Conservation (phyloP, 2,888 invertebrate species). For the Catotricha subobsoleta region DNA sequence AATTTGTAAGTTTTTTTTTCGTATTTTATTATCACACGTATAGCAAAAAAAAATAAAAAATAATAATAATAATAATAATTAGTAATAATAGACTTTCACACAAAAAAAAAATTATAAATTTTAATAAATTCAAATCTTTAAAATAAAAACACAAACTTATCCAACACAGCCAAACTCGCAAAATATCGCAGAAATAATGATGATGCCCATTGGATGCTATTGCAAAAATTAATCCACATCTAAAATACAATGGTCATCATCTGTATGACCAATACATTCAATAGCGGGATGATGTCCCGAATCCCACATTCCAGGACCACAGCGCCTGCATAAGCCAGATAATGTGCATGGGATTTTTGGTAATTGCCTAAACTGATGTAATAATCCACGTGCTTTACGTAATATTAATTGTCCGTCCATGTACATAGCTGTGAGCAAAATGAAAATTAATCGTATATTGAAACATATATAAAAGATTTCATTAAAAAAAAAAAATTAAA, state of each 20-base stretch:
- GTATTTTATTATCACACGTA: no score
- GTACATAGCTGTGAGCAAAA: constrained; percentile 57
- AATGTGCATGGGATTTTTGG: constrained; percentile 78
- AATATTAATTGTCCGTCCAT: constrained; percentile 87
- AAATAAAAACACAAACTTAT: no score
- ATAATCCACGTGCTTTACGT: constrained; percentile 76
- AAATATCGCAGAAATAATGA: constrained; percentile 11
- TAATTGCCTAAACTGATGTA: constrained; percentile 78
- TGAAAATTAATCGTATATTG: no score
- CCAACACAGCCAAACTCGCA: no score
- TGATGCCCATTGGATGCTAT: constrained; percentile 20
- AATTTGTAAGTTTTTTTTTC: no score
- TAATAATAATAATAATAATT: no score
- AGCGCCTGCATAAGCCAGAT: constrained; percentile 69
- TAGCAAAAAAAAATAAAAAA: no score
- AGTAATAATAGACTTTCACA: no score
- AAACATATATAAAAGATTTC: no score
- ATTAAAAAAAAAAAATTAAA: no score
- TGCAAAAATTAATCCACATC: constrained; percentile 19
- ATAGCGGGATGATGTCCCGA: constrained; percentile 75
- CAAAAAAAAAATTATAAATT: no score
- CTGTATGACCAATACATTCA: constrained; percentile 58
- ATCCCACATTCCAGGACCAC: constrained; percentile 91
- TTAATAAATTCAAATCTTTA: no score
- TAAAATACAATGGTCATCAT: constrained; percentile 35